Evolutionary conservation across 2,113 vertebrate species (phyloP).

Genomic region (Propithecus coquereli): DNA sequence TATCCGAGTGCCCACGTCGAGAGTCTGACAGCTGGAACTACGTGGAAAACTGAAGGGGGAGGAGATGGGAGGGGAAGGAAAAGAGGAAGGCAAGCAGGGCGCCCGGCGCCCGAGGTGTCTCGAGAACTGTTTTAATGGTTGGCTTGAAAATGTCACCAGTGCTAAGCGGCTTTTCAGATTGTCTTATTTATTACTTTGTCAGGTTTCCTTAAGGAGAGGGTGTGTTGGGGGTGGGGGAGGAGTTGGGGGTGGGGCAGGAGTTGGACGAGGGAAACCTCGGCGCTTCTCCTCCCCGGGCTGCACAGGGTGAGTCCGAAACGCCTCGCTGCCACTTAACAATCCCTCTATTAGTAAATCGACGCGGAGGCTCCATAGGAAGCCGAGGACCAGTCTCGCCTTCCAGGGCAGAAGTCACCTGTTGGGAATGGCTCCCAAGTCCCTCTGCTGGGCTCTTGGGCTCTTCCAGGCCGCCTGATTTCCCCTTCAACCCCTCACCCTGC

Average conservation of each 20-base stretch:
- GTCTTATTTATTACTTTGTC: constrained; percentile 76
- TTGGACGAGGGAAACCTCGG: constrained; percentile 26
- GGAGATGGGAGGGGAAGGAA: not conserved
- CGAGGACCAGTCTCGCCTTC: constrained; percentile 49
- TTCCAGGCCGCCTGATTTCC: constrained; percentile 25
- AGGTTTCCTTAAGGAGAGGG: constrained; percentile 69
- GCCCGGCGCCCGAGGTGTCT: constrained; percentile 32
- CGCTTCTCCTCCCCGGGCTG: constrained; percentile 49
- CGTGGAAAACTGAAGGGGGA: not conserved
- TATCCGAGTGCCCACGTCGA: not conserved
- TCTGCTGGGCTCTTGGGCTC: constrained; percentile 74
- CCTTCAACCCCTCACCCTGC: not conserved
- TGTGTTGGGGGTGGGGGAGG: constrained; percentile 42
- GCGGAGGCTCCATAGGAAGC: constrained; percentile 62
- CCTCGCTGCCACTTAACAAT: constrained; percentile 80
- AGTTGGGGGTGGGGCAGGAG: constrained; percentile 43
- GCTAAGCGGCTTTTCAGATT: constrained; percentile 68
- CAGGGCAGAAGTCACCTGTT: constrained; percentile 84
- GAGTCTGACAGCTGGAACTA: constrained; percentile 70
- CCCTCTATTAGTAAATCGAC: constrained; percentile 79
- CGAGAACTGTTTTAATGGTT: constrained; percentile 62
- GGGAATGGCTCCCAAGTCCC: constrained; percentile 75
- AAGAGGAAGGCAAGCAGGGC: not conserved
- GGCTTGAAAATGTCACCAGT: constrained; percentile 68
- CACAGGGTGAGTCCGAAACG: constrained; percentile 76